Evolutionary conservation across 2,888 invertebrate genomes (phyloP).

Genomic region (Reticulitermes lucifugus): DNA sequence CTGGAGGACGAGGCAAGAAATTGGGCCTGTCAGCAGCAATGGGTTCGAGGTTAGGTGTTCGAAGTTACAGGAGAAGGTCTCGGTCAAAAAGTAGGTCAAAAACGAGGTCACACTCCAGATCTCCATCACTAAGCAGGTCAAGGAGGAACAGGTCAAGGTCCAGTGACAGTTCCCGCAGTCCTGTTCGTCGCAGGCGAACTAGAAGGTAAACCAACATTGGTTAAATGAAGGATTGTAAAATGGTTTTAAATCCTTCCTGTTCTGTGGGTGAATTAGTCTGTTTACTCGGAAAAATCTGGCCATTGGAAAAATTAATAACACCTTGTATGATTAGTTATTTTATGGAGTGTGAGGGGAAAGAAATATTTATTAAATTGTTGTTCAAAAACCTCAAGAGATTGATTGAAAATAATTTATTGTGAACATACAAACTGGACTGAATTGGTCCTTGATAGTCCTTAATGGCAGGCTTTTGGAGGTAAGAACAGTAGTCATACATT

Average conservation of each 20-base stretch:
- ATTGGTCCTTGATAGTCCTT: too few species aligned
- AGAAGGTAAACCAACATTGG: slow-evolving; percentile 54
- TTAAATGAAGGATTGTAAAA: neutral
- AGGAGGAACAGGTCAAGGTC: slow-evolving; percentile 50
- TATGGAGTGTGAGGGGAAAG: too few species aligned
- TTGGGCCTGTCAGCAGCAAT: slow-evolving; percentile 69
- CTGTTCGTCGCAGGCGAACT: slow-evolving; percentile 31
- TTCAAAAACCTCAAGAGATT: too few species aligned
- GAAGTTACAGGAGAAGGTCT: slow-evolving; percentile 66
- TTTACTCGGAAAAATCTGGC: neutral
- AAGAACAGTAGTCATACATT: too few species aligned
- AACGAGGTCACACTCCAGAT: slow-evolving; percentile 59
- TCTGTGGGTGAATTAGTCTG: neutral
- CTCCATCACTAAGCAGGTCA: slow-evolving; percentile 56
- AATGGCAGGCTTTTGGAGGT: too few species aligned
- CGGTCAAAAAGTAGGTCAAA: slow-evolving; percentile 57
- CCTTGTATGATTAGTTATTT: neutral
- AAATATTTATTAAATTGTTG: too few species aligned
- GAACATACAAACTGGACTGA: too few species aligned
- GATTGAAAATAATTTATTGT: too few species aligned
- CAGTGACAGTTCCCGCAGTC: slow-evolving; percentile 48
- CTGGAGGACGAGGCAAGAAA: slow-evolving; percentile 58
- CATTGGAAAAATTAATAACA: neutral
- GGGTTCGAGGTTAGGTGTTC: slow-evolving; percentile 69
- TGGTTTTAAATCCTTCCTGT: neutral